Evolutionary conservation across 2,888 invertebrate genomes (phyloP).

Genomic region (Drosophila emarginata): DNA sequence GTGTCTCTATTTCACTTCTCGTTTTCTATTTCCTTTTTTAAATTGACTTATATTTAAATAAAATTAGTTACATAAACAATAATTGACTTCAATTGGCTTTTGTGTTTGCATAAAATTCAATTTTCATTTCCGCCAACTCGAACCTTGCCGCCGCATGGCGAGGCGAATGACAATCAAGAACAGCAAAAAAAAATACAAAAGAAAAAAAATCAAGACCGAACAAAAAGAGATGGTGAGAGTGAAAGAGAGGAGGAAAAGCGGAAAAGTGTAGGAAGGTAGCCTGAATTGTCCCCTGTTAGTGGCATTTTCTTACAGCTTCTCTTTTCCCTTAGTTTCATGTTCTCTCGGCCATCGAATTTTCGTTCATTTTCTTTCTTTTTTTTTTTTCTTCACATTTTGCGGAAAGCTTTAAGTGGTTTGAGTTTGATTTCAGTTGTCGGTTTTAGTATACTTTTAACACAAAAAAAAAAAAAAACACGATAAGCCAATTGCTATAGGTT

Average conservation of each 20-base stretch:
- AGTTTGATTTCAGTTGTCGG: background rate
- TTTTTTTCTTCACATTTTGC: background rate
- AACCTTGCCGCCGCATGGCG: constrained; percentile 38
- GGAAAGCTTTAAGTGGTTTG: background rate
- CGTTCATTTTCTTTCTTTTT: background rate
- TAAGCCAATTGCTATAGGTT: too few relatives aligned
- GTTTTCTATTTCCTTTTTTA: constrained; percentile 7
- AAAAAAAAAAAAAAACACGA: too few relatives aligned
- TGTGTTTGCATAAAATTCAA: constrained; percentile 76
- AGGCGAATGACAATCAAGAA: constrained; percentile 38
- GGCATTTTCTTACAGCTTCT: constrained; percentile 15
- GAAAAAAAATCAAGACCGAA: background rate
- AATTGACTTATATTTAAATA: constrained; percentile 73
- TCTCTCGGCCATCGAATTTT: constrained; percentile 1
- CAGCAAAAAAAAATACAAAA: background rate
- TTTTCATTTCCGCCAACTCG: constrained; percentile 63
- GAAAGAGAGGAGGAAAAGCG: background rate
- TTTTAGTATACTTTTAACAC: too few relatives aligned
- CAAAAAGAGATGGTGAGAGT: background rate
- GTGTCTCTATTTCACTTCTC: constrained; percentile 3
- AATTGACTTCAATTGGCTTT: constrained; percentile 76
- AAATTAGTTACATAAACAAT: constrained; percentile 77
- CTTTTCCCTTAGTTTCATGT: background rate
- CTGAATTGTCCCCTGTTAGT: background rate
- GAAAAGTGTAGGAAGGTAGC: background rate